Conservation (phyloP, 2,113 vertebrate genomes). For the Leptodactylus fuscus region DNA sequence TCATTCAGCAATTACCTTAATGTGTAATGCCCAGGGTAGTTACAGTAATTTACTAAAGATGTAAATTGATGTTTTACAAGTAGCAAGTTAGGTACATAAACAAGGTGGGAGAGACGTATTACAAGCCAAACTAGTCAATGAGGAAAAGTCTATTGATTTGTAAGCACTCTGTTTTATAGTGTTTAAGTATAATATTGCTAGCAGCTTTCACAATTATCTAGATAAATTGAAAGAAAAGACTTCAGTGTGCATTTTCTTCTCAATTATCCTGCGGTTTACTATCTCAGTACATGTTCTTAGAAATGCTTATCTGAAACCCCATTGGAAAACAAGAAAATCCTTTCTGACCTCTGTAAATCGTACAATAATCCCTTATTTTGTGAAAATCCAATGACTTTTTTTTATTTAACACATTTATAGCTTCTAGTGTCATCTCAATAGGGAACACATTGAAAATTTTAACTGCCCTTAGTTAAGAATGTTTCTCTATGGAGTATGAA, state of each 20-base stretch:
- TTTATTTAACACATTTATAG: slow-evolving; percentile 56
- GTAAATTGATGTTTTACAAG: slow-evolving; percentile 41
- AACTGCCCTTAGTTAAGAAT: slow-evolving; percentile 58
- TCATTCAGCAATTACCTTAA: slow-evolving; percentile 51
- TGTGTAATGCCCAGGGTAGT: slow-evolving; percentile 31
- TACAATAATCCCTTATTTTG: slow-evolving; percentile 56
- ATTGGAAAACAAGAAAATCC: slow-evolving; percentile 58
- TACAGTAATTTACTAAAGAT: slow-evolving; percentile 44
- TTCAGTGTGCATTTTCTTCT: slow-evolving; percentile 58
- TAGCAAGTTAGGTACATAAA: slow-evolving; percentile 41
- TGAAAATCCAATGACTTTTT: slow-evolving; percentile 47
- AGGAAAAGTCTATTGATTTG: slow-evolving; percentile 55
- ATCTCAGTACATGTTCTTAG: slow-evolving; percentile 53
- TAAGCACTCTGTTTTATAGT: slow-evolving; percentile 47
- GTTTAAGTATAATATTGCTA: slow-evolving; percentile 56
- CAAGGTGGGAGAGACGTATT: slow-evolving; percentile 28
- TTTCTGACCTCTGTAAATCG: slow-evolving; percentile 59
- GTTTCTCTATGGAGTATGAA: slow-evolving; percentile 52
- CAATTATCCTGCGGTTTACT: slow-evolving; percentile 57
- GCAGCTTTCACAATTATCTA: slow-evolving; percentile 59
- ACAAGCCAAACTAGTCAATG: slow-evolving; percentile 50
- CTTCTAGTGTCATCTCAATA: slow-evolving; percentile 56
- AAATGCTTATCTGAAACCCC: slow-evolving; percentile 57
- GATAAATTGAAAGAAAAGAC: slow-evolving; percentile 58
- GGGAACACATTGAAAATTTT: slow-evolving; percentile 56